phyloP scores from a whole-genome alignment of 2,113 vertebrate species.

The Phrynosoma platyrhinos region DNA sequence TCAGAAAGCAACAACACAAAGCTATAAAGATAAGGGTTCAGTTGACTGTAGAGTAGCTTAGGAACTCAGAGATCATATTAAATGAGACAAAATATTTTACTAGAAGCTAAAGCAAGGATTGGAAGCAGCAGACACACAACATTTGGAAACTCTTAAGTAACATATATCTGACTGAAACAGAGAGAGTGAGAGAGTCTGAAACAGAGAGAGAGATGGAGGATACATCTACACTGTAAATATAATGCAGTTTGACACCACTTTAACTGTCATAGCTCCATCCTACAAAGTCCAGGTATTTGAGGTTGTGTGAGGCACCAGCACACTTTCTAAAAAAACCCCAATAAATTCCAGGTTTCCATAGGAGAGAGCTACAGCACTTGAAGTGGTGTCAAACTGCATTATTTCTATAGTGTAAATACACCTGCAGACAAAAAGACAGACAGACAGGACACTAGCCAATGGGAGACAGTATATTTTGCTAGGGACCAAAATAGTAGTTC shows the following conservation, averaged over 20 bases:
- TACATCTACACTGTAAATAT: no score
- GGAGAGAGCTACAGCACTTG: no score
- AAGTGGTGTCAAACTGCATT: no score
- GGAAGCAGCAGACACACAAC: conserved; percentile 1
- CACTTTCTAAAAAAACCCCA: no score
- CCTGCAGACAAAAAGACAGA: background rate
- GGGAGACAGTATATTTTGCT: background rate
- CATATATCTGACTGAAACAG: conserved; percentile 20
- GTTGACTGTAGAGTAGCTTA: background rate
- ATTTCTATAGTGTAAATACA: no score
- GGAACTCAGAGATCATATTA: conserved; percentile 32
- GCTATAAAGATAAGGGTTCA: accelerated
- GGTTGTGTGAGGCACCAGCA: no score
- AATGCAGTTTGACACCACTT: no score
- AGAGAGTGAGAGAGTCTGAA: background rate
- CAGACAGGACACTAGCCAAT: background rate
- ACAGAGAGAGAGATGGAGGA: background rate
- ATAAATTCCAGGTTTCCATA: no score
- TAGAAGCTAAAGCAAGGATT: conserved; percentile 1
- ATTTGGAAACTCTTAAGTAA: background rate
- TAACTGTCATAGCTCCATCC: no score
- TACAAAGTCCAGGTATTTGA: no score
- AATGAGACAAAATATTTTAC: conserved; percentile 14
- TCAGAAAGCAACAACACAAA: conserved; percentile 19
- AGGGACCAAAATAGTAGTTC: background rate